Conservation (phyloP, 1,140 invertebrate species). For the Anthonomus grandis region DNA sequence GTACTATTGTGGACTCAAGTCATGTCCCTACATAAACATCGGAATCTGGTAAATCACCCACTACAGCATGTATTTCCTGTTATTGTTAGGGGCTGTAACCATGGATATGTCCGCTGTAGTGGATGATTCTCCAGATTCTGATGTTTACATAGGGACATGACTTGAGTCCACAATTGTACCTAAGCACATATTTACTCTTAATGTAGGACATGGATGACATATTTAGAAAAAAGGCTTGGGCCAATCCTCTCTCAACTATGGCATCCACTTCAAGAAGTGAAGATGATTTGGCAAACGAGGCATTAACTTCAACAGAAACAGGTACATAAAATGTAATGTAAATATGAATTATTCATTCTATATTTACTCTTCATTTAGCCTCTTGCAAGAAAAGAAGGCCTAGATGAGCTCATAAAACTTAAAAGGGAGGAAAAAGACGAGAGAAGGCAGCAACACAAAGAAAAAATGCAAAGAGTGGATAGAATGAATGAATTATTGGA, state of each 20-base stretch:
- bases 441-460: neutral
- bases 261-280: no score
- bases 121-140: neutral
- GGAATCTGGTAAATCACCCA: neutral
- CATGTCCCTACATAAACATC: no score
- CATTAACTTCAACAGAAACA: neutral
- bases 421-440: constrained; percentile 2
- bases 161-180: no score
- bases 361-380: neutral
- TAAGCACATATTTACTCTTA: no score
- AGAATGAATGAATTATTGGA: neutral
- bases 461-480: neutral
- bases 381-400: neutral
- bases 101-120: neutral
- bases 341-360: no score
- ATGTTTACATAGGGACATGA: no score
- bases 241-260: no score
- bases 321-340: no score
- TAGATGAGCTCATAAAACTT: neutral
- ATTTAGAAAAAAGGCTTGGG: no score
- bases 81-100: neutral
- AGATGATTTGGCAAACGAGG: no score
- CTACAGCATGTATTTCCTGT: neutral
- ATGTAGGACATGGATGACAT: no score
- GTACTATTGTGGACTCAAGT: no score